Evolutionary conservation across 2,888 invertebrate genomes (phyloP), one percentile per base, ranked within the genome.

Genomic region (Busseola fusca): DNA sequence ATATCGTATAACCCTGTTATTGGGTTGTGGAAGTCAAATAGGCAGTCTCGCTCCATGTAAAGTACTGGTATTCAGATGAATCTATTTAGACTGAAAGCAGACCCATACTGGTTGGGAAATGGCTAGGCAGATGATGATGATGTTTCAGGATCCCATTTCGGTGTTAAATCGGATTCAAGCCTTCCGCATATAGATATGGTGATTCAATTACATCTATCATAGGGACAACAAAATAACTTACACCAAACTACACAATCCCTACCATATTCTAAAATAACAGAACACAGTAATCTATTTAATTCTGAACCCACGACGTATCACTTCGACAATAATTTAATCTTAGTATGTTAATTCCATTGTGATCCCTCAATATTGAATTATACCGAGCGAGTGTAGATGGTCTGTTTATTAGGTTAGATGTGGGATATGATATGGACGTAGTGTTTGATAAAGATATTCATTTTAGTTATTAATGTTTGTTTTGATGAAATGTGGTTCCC

Each of bases 361-460:
- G 34, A 42, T 14, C 56, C 63, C 30, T 34, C 30, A 34, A 71
- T 65, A 81, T 78, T 81, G 52, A 59, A 78, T 81, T 79, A 81
- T 25, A 37, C 14, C 25, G 16, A 42, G 57, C 2, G 34, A 37
- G 30, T 69, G n/a, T 54, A 59, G 45, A 42, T 18, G 48, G 34
- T 48, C 16, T 64, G 45, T 74, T 68, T 64, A 78, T 70, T 63
- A 40, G 56, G 27, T 76, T 72, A 63, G 12, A 34, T 27, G 37
- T 58, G 42, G 64, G n/a, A 57, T 62, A 59, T 63, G 37, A 6
- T 37, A 34, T 12, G 45, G 25, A 42, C n/a, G 12, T 27, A 52
- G 21, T 74, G 6, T 77, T 74, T 80, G 60, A 52, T 21, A 27
- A 27, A 62, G 40, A 34, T 56, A 63, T 74, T 64, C 66, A 67